Conservation (phyloP, 2,888 invertebrate species). For the Colostygia pectinataria region DNA sequence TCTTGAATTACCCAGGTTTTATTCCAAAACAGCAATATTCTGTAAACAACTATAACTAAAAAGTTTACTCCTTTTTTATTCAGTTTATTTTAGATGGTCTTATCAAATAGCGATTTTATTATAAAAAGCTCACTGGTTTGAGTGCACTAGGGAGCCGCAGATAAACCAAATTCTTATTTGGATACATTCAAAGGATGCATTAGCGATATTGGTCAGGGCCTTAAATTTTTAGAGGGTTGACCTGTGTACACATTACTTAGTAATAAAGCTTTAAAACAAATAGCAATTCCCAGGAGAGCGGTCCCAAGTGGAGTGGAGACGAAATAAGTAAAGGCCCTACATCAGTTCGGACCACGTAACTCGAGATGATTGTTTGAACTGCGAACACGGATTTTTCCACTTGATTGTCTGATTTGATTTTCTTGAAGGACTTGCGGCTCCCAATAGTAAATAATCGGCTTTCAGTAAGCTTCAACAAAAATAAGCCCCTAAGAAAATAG, state of each 20-base stretch:
- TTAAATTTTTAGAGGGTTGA: slow-evolving; percentile 78
- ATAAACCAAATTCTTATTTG: slow-evolving; percentile 32
- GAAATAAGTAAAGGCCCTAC: slow-evolving; percentile 69
- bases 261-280: slow-evolving; percentile 83
- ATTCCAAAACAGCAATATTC: slow-evolving; percentile 13
- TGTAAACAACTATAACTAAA: slow-evolving; percentile 18
- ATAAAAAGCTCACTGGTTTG: slow-evolving; percentile 16
- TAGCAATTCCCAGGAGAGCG: slow-evolving; percentile 60
- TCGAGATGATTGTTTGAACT: slow-evolving; percentile 80
- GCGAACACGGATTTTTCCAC: slow-evolving; percentile 81
- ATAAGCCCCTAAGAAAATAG: neutral
- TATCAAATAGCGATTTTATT: slow-evolving; percentile 26
- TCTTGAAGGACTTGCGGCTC: slow-evolving; percentile 62
- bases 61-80: slow-evolving; percentile 23
- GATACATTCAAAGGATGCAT: slow-evolving; percentile 47
- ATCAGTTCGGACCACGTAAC: slow-evolving; percentile 72
- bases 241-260: slow-evolving; percentile 82
- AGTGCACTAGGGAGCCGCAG: slow-evolving; percentile 25
- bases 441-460: slow-evolving; percentile 48
- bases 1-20: slow-evolving; percentile 17
- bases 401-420: slow-evolving; percentile 83
- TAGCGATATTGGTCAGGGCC: slow-evolving; percentile 74
- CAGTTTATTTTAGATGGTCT: slow-evolving; percentile 24
- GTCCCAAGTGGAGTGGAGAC: slow-evolving; percentile 49
- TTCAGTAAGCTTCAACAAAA: slow-evolving; percentile 27